Evolutionary conservation across 2,113 vertebrate species (phyloP), one percentile per base, ranked within the genome.

Genomic region (Percina caprodes): DNA sequence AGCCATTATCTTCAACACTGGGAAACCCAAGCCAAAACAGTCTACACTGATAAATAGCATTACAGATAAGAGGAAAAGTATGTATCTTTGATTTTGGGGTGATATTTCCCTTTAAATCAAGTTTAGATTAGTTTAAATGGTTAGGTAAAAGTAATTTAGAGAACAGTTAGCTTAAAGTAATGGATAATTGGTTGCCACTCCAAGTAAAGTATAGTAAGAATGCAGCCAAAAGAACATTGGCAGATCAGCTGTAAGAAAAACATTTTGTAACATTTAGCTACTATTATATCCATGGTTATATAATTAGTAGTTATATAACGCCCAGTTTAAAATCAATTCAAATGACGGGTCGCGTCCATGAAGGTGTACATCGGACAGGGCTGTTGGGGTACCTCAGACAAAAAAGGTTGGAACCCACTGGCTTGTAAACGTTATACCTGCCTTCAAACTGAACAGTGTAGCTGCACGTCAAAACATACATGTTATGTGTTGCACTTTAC

Each of bases 401-500:
- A 59, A 30, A 14, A 48, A 24, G 6, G 23, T 4, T 68, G 24
- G 13, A 1, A 51, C 16, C 18, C 39, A 21, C 63, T 59, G 54
- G 23, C 5, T 26, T 39, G 10, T 24, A 30, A 16, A 2, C 21
- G 7, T 45, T 15, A 35, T 77, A 70, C 52, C 30, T 56, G 35
- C 42, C 33, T 24, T 59, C 14, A 60, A 71, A n/a, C 16, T 7
- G 12, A 80, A 39, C 7, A 19, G 18, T 48, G 14, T 12, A 51
- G 21, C 60, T 48, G 21, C 9, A 11, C 26, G 19, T 49, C 16
- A 62, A 67, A 45, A 23, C 30, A 19, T 60, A 24, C 21, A 30
- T 59, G 54, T 55, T 62, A 39, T 69, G 62, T 49, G 13, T 62
- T 74, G 3, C 48, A 15, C 23, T 75, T 74, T 59, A 35, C n/a